Evolutionary conservation across 2,888 invertebrate species (phyloP).

Genomic region (Agonopterix subpropinquella): DNA sequence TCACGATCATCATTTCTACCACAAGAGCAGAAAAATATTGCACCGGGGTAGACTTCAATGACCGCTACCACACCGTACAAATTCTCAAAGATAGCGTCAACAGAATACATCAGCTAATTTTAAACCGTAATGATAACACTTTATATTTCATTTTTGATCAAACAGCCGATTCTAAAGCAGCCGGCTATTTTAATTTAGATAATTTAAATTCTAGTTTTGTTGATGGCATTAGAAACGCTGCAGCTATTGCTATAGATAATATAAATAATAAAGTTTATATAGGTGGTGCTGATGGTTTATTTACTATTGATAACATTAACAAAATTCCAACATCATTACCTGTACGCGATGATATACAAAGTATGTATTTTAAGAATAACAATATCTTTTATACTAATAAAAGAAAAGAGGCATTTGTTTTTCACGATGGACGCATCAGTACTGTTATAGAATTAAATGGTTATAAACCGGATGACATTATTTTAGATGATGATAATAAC

Average conservation of each 20-base stretch:
- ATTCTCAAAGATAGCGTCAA: slow-evolving; percentile 56
- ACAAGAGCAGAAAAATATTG: slow-evolving; percentile 36
- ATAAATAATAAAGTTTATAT: slow-evolving; percentile 45
- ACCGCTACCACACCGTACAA: slow-evolving; percentile 45
- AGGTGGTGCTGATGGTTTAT: slow-evolving; percentile 51
- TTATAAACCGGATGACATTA: slow-evolving; percentile 22
- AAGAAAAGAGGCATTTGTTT: slow-evolving; percentile 41
- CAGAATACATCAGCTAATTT: slow-evolving; percentile 39
- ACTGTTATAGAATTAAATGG: slow-evolving; percentile 39
- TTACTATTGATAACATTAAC: slow-evolving; percentile 35
- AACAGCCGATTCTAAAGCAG: slow-evolving; percentile 26
- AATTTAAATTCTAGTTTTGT: slow-evolving; percentile 35
- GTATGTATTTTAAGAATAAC: slow-evolving; percentile 43
- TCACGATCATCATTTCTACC: slow-evolving; percentile 23
- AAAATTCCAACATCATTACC: slow-evolving; percentile 46
- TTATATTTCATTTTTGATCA: slow-evolving; percentile 57
- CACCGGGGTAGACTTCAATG: slow-evolving; percentile 39
- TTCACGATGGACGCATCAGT: slow-evolving; percentile 39
- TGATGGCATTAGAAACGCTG: slow-evolving; percentile 52
- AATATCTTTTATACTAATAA: slow-evolving; percentile 42
- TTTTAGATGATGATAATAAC: slow-evolving; percentile 46
- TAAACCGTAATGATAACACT: slow-evolving; percentile 48
- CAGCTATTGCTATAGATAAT: slow-evolving; percentile 49
- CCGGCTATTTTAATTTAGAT: slow-evolving; percentile 43
- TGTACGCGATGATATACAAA: slow-evolving; percentile 40